Conservation (phyloP, 2,888 invertebrate species). For the Bugula neritina region DNA sequence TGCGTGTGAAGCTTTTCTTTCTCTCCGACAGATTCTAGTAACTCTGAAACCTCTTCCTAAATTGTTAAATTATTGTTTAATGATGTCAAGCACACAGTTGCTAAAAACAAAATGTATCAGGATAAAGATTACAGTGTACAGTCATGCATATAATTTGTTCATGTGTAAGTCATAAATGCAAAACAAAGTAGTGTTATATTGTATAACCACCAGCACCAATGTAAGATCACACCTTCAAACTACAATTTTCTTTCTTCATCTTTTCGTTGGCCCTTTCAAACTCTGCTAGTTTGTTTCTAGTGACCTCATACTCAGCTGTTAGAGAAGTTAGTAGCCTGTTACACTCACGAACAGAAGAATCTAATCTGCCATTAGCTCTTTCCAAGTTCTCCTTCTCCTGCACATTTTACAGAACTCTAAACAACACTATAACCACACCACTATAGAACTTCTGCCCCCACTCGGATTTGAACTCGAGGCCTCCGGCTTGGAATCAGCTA, state of each 20-base stretch:
- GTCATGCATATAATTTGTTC: no score
- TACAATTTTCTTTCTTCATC: not conserved
- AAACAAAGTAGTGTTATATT: no score
- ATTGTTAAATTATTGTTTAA: no score
- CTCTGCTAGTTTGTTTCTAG: not conserved
- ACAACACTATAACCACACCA: no score
- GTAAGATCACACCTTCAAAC: not conserved
- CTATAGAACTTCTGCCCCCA: no score
- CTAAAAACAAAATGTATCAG: no score
- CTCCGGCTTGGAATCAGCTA: no score
- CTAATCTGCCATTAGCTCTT: conserved; percentile 3
- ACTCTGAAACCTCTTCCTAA: not conserved
- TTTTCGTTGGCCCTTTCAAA: not conserved
- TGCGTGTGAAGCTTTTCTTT: not conserved
- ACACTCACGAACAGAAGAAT: conserved; percentile 7
- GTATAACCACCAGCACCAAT: not conserved
- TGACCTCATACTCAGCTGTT: conserved; percentile 17
- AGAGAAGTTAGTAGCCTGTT: conserved; percentile 5
- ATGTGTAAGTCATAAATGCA: no score
- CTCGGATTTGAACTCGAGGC: no score
- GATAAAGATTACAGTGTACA: no score
- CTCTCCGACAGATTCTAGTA: not conserved
- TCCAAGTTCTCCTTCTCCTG: conserved; percentile 23
- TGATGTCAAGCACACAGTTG: no score
- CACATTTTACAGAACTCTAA: no score